These are phyloP conservation scores for Azorinus chamasolen DNA, from an alignment of 2,888 invertebrate genomes.

Conservation along the genomic window DNA sequence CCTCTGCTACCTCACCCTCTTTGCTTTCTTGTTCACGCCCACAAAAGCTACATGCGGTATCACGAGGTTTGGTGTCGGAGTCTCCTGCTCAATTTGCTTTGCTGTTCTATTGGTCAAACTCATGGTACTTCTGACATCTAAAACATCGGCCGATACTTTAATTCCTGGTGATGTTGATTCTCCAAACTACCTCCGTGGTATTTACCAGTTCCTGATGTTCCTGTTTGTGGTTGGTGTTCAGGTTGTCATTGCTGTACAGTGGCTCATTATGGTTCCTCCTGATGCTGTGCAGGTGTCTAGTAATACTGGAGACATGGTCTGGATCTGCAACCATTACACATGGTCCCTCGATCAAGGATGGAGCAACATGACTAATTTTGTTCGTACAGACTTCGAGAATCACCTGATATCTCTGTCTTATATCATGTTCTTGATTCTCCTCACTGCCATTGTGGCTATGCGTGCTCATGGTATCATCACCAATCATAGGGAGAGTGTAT, in stretches of 20 bases:
- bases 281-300: constrained; percentile 78
- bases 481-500: constrained; percentile 97
- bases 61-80: constrained; percentile 86
- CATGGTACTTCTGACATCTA: constrained; percentile 96
- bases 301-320: constrained; percentile 74
- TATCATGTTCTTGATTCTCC: constrained; percentile 93
- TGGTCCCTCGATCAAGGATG: constrained; percentile 70
- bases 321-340: constrained; percentile 85
- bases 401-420: constrained; percentile 93
- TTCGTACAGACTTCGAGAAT: constrained; percentile 82
- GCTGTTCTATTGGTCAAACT: constrained; percentile 97
- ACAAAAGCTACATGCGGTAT: constrained; percentile 86
- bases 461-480: constrained; percentile 93
- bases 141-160: constrained; percentile 88
- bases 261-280: constrained; percentile 86
- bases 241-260: constrained; percentile 85
- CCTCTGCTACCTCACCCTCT: constrained; percentile 85
- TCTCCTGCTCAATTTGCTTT: constrained; percentile 92
- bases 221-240: constrained; percentile 95
- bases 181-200: constrained; percentile 94
- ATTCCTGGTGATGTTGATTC: constrained; percentile 85
- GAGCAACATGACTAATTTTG: constrained; percentile 74
- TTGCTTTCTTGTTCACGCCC: constrained; percentile 86
- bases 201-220: constrained; percentile 94
- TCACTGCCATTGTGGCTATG: constrained; percentile 94